Conservation (phyloP, 1,140 invertebrate genomes). For the Calliopsis andreniformis region DNA sequence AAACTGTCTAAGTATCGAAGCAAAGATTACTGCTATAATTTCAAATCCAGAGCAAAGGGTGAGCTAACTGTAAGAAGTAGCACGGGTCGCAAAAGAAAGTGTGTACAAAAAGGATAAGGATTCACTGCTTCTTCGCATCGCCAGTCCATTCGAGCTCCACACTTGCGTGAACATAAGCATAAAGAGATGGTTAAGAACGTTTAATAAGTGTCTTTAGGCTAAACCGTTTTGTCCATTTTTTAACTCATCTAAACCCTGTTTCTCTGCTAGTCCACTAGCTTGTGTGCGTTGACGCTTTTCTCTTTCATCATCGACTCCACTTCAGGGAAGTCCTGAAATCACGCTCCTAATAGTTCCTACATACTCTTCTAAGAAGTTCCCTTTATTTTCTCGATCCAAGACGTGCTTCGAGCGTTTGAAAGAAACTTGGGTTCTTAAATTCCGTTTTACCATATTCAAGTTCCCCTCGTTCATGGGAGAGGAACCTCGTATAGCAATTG, state of each 20-base stretch:
- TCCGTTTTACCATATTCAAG: neutral
- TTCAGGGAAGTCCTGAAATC: neutral
- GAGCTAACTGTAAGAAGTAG: no score
- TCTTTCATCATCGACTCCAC: neutral
- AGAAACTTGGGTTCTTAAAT: neutral
- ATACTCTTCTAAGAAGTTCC: neutral
- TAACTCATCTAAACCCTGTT: constrained; percentile 19
- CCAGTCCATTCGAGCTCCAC: constrained; percentile 33
- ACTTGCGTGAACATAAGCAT: constrained; percentile 25
- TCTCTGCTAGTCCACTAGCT: neutral
- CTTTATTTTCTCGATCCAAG: neutral
- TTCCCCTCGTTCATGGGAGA: neutral
- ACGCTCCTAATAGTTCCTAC: neutral
- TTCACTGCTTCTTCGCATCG: constrained; percentile 27
- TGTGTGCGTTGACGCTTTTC: constrained; percentile 33
- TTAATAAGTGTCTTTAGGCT: constrained; percentile 34
- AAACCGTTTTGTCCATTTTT: constrained; percentile 8
- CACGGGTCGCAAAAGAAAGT: neutral
- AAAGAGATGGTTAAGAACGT: neutral
- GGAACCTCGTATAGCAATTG: neutral
- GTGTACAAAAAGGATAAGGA: constrained; percentile 11
- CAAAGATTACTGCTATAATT: neutral
- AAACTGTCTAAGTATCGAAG: neutral
- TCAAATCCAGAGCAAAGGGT: neutral
- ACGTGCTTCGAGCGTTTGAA: neutral